phyloP scores from a whole-genome alignment of 2,797 vertebrate genomes.

The Enteromius anoplus region DNA sequence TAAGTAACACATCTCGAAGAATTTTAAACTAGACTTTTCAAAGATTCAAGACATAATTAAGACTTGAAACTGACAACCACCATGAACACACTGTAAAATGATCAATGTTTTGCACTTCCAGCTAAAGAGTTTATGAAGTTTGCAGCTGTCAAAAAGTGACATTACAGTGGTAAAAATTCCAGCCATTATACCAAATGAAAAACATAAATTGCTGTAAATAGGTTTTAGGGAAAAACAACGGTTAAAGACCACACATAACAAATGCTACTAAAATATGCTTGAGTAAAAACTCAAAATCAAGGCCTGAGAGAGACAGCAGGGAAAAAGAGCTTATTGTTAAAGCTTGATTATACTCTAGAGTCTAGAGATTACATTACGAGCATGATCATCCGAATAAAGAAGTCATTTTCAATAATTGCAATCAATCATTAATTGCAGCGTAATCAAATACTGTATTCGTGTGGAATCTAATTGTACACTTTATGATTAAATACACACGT shows the following conservation, averaged over 20 bases:
- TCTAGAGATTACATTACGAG: background rate
- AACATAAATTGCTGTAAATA: background rate
- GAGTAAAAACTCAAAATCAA: background rate
- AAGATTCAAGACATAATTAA: background rate
- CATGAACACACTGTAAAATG: background rate
- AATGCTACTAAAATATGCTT: background rate
- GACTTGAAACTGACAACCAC: background rate
- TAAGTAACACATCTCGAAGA: background rate
- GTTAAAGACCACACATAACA: background rate
- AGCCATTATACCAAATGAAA: background rate
- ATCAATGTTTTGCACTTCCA: background rate
- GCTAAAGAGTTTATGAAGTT: background rate
- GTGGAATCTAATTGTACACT: background rate
- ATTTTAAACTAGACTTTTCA: background rate
- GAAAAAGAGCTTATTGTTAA: background rate
- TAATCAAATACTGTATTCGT: background rate
- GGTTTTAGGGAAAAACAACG: background rate
- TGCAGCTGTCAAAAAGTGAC: background rate
- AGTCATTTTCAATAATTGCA: slow-evolving; percentile 13
- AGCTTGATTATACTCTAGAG: background rate
- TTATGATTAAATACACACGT: slow-evolving; percentile 13
- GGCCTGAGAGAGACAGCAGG: background rate
- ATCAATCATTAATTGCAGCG: slow-evolving; percentile 11
- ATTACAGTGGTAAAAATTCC: background rate
- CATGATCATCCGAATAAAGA: slow-evolving; percentile 8